phyloP scores from a whole-genome alignment of 2,888 invertebrate genomes.

The Latheticus oryzae region DNA sequence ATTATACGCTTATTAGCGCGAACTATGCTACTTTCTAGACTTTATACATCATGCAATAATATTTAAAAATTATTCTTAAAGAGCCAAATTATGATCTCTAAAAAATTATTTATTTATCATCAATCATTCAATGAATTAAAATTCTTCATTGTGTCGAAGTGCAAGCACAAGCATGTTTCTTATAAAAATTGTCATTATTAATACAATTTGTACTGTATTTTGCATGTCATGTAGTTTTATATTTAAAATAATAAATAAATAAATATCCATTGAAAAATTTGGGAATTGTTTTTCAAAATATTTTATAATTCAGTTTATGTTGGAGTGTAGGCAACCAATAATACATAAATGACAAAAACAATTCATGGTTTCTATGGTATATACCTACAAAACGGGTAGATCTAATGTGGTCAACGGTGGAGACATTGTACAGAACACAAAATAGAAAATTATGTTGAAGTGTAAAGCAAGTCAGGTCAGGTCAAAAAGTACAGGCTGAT shows the following conservation, averaged over 20 bases:
- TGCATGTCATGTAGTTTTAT: slow-evolving; percentile 44
- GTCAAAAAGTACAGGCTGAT: too few relatives aligned
- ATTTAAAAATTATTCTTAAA: slow-evolving; percentile 4
- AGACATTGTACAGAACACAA: too few relatives aligned
- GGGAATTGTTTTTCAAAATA: too few relatives aligned
- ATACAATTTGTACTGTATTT: slow-evolving; percentile 41
- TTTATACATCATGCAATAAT: slow-evolving; percentile 37
- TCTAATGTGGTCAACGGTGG: too few relatives aligned
- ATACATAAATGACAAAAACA: too few relatives aligned
- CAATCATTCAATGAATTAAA: slow-evolving; percentile 9
- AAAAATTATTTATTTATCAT: slow-evolving; percentile 29
- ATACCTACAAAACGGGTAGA: too few relatives aligned
- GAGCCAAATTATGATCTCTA: slow-evolving; percentile 33
- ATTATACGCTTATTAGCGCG: slow-evolving; percentile 23
- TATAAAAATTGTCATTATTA: slow-evolving; percentile 24
- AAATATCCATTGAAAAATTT: slow-evolving; percentile 7
- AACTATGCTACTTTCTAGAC: slow-evolving; percentile 38
- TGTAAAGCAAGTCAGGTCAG: too few relatives aligned
- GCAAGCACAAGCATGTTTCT: slow-evolving; percentile 35
- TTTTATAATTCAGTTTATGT: too few relatives aligned
- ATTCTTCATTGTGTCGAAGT: slow-evolving; percentile 8
- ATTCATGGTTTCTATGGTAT: too few relatives aligned
- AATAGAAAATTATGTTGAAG: too few relatives aligned
- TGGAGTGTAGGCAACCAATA: too few relatives aligned
- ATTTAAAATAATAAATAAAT: slow-evolving; percentile 37